phyloP scores from a whole-genome alignment of 2,797 vertebrate species.

The Fratercula arctica region DNA sequence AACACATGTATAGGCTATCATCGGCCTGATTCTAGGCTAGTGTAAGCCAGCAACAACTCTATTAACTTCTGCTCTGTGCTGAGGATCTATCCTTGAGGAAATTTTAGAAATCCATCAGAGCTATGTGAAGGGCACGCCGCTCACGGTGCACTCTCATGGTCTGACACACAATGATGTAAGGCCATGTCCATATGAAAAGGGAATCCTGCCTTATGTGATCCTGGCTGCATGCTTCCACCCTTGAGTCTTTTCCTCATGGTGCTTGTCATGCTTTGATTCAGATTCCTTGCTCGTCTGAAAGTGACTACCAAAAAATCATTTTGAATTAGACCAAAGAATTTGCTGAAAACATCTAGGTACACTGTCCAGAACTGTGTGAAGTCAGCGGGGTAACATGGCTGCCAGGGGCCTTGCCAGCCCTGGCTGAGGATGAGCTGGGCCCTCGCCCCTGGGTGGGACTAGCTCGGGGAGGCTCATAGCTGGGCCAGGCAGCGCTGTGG shows the following conservation, averaged over 20 bases:
- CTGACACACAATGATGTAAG: background rate
- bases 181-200: background rate
- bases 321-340: background rate
- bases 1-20: background rate
- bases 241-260: background rate
- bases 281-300: background rate
- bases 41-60: background rate
- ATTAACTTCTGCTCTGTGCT: background rate
- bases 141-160: background rate
- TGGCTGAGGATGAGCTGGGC: background rate
- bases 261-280: background rate
- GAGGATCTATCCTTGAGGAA: background rate
- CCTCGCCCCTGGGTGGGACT: background rate
- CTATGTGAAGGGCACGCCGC: fast-evolving
- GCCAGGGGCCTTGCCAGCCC: background rate
- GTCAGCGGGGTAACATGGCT: background rate
- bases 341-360: background rate
- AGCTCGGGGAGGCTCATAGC: too few relatives aligned
- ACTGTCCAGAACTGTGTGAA: background rate
- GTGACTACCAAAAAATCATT: background rate
- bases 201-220: background rate
- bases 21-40: background rate
- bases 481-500: too few relatives aligned
- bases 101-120: background rate
- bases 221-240: background rate